phyloP scores from a whole-genome alignment of 2,113 vertebrate species.

The Vombatus ursinus region DNA sequence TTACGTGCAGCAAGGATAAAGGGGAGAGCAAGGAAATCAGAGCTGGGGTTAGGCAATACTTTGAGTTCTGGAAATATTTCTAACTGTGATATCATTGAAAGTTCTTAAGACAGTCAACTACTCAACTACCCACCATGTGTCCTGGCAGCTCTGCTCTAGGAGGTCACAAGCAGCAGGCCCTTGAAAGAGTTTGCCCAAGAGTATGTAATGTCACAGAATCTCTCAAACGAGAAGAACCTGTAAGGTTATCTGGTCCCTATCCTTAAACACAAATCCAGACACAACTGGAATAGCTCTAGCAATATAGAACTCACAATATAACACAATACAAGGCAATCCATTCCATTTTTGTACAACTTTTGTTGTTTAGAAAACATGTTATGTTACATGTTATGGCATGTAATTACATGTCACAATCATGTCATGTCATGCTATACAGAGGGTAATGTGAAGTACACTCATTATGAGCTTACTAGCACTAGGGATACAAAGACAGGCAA shows the following conservation, averaged over 20 bases:
- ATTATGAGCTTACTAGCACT: background rate
- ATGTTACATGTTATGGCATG: too few relatives aligned
- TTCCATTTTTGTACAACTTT: background rate
- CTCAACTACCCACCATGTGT: background rate
- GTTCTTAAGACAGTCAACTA: background rate
- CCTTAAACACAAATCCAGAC: background rate
- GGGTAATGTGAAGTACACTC: background rate
- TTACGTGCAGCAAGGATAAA: background rate
- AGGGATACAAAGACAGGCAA: background rate
- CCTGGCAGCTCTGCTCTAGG: background rate
- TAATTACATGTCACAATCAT: too few relatives aligned
- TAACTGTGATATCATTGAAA: background rate
- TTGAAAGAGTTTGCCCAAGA: background rate
- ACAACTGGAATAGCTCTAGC: background rate
- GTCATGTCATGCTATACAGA: background rate
- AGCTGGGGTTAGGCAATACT: background rate
- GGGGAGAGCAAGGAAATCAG: background rate
- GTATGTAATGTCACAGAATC: conserved; percentile 2
- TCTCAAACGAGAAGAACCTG: background rate
- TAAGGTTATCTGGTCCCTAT: background rate
- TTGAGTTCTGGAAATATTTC: conserved; percentile 23
- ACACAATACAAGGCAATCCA: background rate
- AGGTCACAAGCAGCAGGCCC: conserved; percentile 9
- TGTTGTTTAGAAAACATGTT: background rate
- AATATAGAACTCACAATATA: background rate